Evolutionary conservation across 2,113 vertebrate genomes (phyloP).

Genomic region (Emydocephalus ijimae): DNA sequence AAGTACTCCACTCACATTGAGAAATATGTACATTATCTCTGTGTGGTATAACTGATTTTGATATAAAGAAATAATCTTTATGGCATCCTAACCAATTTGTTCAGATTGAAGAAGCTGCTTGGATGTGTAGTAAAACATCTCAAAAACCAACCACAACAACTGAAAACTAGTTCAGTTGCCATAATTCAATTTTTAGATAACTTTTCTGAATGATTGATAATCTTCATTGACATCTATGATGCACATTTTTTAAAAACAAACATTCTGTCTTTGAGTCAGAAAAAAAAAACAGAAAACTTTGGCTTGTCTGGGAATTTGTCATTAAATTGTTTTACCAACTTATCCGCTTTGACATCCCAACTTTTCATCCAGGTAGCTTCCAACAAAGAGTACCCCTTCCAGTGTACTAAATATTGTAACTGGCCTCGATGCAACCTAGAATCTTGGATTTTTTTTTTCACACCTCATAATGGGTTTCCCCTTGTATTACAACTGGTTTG

Average conservation of each 20-base stretch:
- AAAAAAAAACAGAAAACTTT: background rate
- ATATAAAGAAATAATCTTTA: too few species aligned
- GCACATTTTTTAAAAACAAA: background rate
- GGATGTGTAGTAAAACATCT: background rate
- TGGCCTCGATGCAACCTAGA: too few species aligned
- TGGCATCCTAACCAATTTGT: background rate
- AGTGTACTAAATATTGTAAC: too few species aligned
- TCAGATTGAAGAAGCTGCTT: background rate
- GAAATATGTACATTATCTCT: background rate
- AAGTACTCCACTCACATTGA: background rate
- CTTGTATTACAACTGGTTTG: too few species aligned
- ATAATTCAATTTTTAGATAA: background rate
- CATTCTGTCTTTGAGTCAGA: background rate
- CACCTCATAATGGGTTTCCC: too few species aligned
- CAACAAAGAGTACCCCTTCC: too few species aligned
- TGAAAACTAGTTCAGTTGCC: background rate
- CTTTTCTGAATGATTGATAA: background rate
- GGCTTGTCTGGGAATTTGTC: too few species aligned
- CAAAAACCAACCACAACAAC: background rate
- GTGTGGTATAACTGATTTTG: too few species aligned
- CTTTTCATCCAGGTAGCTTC: too few species aligned
- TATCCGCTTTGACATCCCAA: too few species aligned
- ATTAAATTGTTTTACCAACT: too few species aligned
- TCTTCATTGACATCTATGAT: background rate
- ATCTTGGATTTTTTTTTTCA: too few species aligned